A percentile compares a stretch with the other conserved stretches of the same genome.
These are phyloP conservation scores for Parnassius glacialis DNA, from an alignment of 2,888 invertebrate genomes.

Conservation along the genomic window DNA sequence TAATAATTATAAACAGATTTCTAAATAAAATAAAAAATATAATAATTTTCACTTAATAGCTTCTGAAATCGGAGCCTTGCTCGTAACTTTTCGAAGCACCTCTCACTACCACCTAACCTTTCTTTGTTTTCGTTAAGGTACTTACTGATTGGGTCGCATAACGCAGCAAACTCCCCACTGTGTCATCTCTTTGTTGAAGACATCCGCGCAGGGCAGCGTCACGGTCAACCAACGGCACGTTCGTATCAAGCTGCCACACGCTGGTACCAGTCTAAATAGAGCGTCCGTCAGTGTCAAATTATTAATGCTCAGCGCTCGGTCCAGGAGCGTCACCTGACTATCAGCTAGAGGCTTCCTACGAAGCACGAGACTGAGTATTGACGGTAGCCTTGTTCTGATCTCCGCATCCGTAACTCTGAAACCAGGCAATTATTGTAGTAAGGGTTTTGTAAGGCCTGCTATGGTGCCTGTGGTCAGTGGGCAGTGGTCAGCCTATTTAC, in stretches of 20 bases:
- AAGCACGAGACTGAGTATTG: conserved; percentile 43
- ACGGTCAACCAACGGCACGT: conserved; percentile 52
- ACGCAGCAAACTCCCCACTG: conserved; percentile 60
- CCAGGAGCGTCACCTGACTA: conserved; percentile 42
- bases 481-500: no score
- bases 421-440: neutral
- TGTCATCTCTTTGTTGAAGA: conserved; percentile 53
- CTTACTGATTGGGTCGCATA: conserved; percentile 48
- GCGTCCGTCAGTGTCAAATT: conserved; percentile 46
- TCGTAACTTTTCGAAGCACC: no score
- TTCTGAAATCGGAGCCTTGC: no score
- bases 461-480: no score
- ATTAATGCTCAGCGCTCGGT: conserved; percentile 41
- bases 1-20: no score
- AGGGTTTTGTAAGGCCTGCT: no score
- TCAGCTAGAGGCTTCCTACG: conserved; percentile 36
- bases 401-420: conserved; percentile 29
- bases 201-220: conserved; percentile 42
- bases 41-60: no score
- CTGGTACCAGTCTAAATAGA: conserved; percentile 43
- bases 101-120: no score
- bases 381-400: conserved; percentile 34
- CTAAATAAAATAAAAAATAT: no score
- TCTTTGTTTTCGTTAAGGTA: conserved; percentile 1
- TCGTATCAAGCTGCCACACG: conserved; percentile 43